phyloP scores from a whole-genome alignment of 53 echinoderm and acorn worm genomes.

The Arbacia lixula region DNA sequence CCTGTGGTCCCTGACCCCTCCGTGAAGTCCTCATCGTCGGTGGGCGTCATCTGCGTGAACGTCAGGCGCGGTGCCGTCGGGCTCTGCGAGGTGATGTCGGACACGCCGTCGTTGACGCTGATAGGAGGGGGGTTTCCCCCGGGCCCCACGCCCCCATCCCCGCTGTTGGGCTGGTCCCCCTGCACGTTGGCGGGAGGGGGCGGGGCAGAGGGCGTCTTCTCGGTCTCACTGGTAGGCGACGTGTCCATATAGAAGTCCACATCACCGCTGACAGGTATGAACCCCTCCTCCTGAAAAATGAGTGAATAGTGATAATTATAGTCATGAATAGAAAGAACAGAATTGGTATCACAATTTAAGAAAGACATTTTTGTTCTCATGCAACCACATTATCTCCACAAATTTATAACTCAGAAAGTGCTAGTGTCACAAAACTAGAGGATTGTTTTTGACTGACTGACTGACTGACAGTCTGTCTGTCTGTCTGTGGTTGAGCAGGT shows the following conservation, averaged over 20 bases:
- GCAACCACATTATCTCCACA: too few species aligned
- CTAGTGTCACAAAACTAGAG: too few species aligned
- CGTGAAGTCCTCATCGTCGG: conserved; percentile 35
- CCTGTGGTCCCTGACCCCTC: conserved; percentile 34
- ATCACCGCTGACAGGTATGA: conserved; percentile 29
- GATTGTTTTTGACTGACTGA: too few species aligned
- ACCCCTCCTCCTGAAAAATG: conserved; percentile 41
- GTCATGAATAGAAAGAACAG: background rate
- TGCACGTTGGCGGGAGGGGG: background rate
- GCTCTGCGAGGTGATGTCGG: conserved; percentile 10
- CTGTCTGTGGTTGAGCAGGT: too few species aligned
- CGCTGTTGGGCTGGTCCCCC: conserved; percentile 16
- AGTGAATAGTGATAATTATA: background rate
- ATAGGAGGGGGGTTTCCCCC: background rate
- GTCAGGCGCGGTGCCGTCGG: conserved; percentile 38
- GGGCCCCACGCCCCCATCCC: background rate
- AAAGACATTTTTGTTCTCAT: too few species aligned
- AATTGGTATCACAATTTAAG: too few species aligned
- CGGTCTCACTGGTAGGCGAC: background rate
- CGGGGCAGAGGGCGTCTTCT: background rate
- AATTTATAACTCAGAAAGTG: too few species aligned
- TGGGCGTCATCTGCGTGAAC: conserved; percentile 41
- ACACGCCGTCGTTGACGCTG: background rate
- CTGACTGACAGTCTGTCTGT: too few species aligned
- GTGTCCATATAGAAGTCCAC: conserved; percentile 47